These are phyloP conservation scores for Drosophila sulfurigaster DNA, from an alignment of 1,140 invertebrate species.

Conservation along the genomic window DNA sequence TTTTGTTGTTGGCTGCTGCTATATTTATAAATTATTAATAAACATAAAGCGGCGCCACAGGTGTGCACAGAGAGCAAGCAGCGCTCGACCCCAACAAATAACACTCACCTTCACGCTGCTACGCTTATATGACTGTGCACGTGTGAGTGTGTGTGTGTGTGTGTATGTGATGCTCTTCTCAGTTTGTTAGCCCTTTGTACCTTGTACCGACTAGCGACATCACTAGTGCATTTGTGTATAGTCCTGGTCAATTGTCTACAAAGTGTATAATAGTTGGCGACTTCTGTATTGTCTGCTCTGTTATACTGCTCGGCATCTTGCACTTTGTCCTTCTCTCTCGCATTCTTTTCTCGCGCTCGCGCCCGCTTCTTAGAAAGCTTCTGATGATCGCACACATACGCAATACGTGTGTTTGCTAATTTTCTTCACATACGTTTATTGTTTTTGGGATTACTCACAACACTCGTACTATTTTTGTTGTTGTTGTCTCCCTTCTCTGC, in stretches of 20 bases:
- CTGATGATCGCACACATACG: background rate
- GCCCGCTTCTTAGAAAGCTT: background rate
- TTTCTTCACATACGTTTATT: constrained; percentile 1
- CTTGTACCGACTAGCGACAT: constrained; percentile 9
- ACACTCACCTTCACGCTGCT: constrained; percentile 26
- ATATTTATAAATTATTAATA: constrained; percentile 80
- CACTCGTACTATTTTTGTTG: background rate
- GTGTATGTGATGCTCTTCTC: constrained; percentile 16
- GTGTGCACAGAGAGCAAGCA: constrained; percentile 56
- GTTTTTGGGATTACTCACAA: constrained; percentile 18
- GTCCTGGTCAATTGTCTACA: too few relatives aligned
- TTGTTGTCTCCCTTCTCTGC: constrained; percentile 31
- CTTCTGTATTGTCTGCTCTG: too few relatives aligned
- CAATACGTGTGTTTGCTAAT: background rate
- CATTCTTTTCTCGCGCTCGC: background rate
- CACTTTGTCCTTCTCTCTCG: background rate
- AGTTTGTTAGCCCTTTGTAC: constrained; percentile 32
- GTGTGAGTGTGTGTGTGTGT: background rate
- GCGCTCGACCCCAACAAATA: constrained; percentile 30
- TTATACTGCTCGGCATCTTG: background rate
- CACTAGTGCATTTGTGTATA: too few relatives aligned
- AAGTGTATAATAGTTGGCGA: too few relatives aligned
- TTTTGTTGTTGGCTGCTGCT: constrained; percentile 39
- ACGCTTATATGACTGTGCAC: constrained; percentile 4
- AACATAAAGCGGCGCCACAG: constrained; percentile 80